Conservation (phyloP, 2,113 vertebrate genomes). For the Ochotona princeps region DNA sequence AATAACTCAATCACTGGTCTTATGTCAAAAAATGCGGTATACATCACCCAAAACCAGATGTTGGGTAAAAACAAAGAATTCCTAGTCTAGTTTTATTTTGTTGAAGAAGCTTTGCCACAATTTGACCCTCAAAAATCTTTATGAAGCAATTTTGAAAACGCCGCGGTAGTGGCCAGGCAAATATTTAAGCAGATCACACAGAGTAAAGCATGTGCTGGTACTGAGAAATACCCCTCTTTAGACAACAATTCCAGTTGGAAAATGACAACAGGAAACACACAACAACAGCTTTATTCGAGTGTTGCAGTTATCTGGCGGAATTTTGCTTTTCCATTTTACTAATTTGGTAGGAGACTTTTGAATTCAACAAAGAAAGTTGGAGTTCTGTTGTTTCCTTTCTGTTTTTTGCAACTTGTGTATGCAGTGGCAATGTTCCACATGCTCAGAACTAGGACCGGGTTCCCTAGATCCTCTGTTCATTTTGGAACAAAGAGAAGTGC, state of each 20-base stretch:
- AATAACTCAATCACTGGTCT: background rate
- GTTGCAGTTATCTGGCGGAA: background rate
- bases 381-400: background rate
- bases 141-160: background rate
- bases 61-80: background rate
- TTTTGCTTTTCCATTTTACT: background rate
- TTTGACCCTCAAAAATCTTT: background rate
- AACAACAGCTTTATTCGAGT: background rate
- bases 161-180: background rate
- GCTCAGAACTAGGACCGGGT: background rate
- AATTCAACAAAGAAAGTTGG: background rate
- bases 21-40: conserved; percentile 8
- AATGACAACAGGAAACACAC: background rate
- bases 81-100: background rate
- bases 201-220: background rate
- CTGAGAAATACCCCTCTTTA: too few species aligned
- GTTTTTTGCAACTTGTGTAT: background rate
- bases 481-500: background rate
- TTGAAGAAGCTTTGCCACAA: background rate
- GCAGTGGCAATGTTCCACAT: background rate
- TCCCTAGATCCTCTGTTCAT: background rate
- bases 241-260: background rate
- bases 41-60: background rate
- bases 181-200: background rate
- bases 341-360: background rate